phyloP scores from a whole-genome alignment of 2,113 vertebrate genomes.

The Oriolus oriolus region DNA sequence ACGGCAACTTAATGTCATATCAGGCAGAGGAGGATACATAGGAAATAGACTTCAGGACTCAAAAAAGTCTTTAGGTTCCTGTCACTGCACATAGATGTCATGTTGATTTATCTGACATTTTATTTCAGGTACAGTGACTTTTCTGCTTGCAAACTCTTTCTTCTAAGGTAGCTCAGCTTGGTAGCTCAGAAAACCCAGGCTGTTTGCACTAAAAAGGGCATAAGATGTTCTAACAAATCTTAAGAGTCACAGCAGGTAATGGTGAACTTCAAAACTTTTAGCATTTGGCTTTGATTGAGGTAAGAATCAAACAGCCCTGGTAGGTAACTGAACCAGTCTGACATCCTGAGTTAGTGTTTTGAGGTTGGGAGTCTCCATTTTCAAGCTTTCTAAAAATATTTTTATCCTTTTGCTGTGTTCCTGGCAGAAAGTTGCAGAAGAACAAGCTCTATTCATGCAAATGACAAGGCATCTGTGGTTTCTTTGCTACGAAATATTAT shows the following conservation, averaged over 20 bases:
- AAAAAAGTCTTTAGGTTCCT: neutral
- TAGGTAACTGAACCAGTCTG: neutral
- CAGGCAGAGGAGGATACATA: neutral
- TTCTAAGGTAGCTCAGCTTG: conserved; percentile 10
- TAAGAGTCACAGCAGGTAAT: neutral
- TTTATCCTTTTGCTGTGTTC: neutral
- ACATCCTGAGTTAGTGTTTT: neutral
- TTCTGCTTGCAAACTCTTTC: neutral
- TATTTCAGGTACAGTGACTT: neutral
- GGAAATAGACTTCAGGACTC: neutral
- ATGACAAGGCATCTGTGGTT: neutral
- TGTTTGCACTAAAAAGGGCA: neutral
- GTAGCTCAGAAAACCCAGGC: neutral
- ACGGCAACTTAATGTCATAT: neutral
- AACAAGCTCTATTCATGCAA: neutral
- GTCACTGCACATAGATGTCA: neutral
- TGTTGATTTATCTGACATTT: neutral
- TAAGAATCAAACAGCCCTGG: neutral
- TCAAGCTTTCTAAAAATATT: neutral
- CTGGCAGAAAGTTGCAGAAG: neutral
- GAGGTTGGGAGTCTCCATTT: neutral
- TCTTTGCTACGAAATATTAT: neutral
- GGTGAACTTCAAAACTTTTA: neutral
- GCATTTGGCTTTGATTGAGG: conserved; percentile 7
- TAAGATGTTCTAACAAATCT: neutral